Conservation (phyloP, 2,888 invertebrate species). For the Catocala nupta region DNA sequence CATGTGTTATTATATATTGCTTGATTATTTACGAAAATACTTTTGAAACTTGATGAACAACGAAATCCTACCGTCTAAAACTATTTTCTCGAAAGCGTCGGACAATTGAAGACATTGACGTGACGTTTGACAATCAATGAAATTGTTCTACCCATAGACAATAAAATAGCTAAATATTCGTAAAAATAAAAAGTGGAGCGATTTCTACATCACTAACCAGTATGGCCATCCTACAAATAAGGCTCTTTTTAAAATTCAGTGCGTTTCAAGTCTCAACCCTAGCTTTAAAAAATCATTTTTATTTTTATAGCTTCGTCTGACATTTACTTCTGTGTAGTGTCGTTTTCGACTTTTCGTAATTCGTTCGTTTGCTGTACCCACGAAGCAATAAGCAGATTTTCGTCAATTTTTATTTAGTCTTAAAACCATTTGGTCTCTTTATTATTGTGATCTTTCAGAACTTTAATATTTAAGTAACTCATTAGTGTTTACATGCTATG, state of each 20-base stretch:
- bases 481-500: conserved; percentile 11
- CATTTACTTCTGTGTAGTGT: not conserved
- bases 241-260: too few relatives aligned
- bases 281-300: too few relatives aligned
- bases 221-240: too few relatives aligned
- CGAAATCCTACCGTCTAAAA: conserved; percentile 19
- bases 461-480: conserved; percentile 7
- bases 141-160: conserved; percentile 4
- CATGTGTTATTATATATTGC: conserved; percentile 39
- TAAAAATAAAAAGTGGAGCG: not conserved
- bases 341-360: too few relatives aligned
- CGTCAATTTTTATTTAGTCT: conserved; percentile 15
- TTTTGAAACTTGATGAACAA: conserved; percentile 30
- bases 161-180: not conserved
- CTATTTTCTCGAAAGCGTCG: conserved; percentile 46
- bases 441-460: not conserved
- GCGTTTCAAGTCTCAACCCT: too few relatives aligned
- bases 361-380: not conserved
- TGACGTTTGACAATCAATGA: conserved; percentile 28
- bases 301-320: not conserved
- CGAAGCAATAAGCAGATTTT: not conserved
- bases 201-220: not conserved
- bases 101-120: conserved; percentile 43
- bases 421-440: not conserved
- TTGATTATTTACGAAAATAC: conserved; percentile 22